A percentile compares a stretch with the other conserved stretches of the same genome.
These are phyloP conservation scores for Brachyptera putata DNA, from an alignment of 2,888 invertebrate species.

Conservation along the genomic window DNA sequence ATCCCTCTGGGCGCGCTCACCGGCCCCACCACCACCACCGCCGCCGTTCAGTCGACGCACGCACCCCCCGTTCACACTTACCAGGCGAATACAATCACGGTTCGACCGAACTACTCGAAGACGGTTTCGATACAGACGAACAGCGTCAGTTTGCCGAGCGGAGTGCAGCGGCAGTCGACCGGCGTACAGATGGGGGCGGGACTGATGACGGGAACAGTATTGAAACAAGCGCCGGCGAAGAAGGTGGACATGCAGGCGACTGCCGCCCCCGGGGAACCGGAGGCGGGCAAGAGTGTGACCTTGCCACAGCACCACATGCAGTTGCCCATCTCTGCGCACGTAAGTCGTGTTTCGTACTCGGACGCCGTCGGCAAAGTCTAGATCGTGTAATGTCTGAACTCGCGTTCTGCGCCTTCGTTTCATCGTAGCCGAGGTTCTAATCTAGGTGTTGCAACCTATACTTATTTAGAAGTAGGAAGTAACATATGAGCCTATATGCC, in stretches of 20 bases:
- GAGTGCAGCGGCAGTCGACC: background rate
- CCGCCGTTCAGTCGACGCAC: too few species aligned
- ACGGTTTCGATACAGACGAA: background rate
- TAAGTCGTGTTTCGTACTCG: slow-evolving; percentile 19
- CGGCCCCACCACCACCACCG: background rate
- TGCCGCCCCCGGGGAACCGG: background rate
- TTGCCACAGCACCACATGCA: slow-evolving; percentile 25
- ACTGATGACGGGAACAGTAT: background rate
- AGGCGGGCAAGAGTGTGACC: slow-evolving; percentile 9
- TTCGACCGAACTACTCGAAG: background rate
- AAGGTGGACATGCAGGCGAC: slow-evolving; percentile 7
- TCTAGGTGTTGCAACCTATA: too few species aligned
- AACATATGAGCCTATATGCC: too few species aligned
- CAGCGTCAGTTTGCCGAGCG: background rate
- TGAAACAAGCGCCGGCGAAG: slow-evolving; percentile 8
- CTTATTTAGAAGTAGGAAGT: too few species aligned
- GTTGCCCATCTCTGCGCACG: slow-evolving; percentile 30
- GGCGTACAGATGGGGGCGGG: slow-evolving; percentile 4
- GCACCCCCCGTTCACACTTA: too few species aligned
- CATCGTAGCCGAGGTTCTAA: too few species aligned
- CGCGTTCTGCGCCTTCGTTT: too few species aligned
- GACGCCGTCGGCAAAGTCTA: background rate
- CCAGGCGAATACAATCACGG: too few species aligned
- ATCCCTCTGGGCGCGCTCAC: background rate
- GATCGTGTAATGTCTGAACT: too few species aligned